These are phyloP conservation scores for Pristionchus arcanus DNA, from an alignment of 2,888 invertebrate genomes.

Conservation along the genomic window DNA sequence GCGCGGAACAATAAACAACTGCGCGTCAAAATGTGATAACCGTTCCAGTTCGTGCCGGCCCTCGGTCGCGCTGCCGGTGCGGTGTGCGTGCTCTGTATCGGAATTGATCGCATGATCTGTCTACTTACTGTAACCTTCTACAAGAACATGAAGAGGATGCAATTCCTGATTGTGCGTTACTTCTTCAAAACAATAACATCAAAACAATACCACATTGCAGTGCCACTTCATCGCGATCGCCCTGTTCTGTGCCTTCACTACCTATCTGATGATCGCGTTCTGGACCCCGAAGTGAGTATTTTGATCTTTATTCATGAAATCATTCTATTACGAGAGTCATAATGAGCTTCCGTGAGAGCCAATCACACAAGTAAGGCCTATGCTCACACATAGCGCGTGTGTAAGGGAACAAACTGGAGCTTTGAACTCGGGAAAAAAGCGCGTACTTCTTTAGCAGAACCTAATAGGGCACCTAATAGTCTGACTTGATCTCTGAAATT, in stretches of 20 bases:
- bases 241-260: background rate
- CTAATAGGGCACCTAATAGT: background rate
- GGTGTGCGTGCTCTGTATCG: background rate
- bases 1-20: no score
- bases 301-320: background rate
- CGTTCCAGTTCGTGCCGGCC: background rate
- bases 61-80: background rate
- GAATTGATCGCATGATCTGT: background rate
- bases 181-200: background rate
- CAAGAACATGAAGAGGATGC: background rate
- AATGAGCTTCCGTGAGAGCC: background rate
- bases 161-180: background rate
- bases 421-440: background rate
- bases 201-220: background rate
- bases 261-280: background rate
- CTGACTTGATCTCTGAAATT: background rate
- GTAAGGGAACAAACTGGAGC: background rate
- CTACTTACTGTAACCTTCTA: background rate
- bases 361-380: background rate
- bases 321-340: background rate
- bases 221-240: background rate
- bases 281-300: background rate
- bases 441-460: background rate
- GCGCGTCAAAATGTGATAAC: no score
- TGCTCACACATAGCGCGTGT: background rate